phyloP scores from a whole-genome alignment of 2,888 invertebrate species.

The Chalcis sispes region DNA sequence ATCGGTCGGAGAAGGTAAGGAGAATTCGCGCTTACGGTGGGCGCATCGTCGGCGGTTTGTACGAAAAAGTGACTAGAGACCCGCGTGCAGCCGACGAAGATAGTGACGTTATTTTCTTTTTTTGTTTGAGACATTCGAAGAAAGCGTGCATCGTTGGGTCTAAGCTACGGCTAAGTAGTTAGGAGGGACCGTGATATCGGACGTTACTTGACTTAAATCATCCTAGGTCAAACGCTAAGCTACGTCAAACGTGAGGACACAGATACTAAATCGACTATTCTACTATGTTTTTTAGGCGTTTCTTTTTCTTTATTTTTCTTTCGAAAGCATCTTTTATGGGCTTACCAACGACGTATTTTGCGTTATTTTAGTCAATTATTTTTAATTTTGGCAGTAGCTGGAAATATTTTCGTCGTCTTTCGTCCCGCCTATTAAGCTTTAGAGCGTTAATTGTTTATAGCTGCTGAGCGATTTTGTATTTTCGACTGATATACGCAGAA shows the following conservation, averaged over 20 bases:
- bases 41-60: conserved; percentile 7
- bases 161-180: conserved; percentile 75
- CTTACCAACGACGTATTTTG: not conserved
- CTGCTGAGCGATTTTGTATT: not conserved
- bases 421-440: too few relatives aligned
- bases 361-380: not conserved
- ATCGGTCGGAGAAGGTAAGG: too few relatives aligned
- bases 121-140: conserved; percentile 59
- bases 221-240: conserved; percentile 70
- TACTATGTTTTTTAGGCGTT: not conserved
- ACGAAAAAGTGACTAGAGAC: conserved; percentile 71
- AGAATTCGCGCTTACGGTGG: too few relatives aligned
- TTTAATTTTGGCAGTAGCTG: not conserved
- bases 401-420: not conserved
- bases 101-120: conserved; percentile 57
- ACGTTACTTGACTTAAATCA: conserved; percentile 74
- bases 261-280: conserved; percentile 9
- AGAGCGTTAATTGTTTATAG: not conserved
- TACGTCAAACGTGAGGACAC: conserved; percentile 59
- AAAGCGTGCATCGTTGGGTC: conserved; percentile 74
- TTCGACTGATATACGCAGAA: not conserved
- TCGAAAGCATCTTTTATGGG: too few relatives aligned
- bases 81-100: conserved; percentile 73
- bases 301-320: too few relatives aligned
- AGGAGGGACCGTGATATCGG: conserved; percentile 78